Evolutionary conservation across 2,797 vertebrate species (phyloP).

Genomic region (Hippoglossus hippoglossus): DNA sequence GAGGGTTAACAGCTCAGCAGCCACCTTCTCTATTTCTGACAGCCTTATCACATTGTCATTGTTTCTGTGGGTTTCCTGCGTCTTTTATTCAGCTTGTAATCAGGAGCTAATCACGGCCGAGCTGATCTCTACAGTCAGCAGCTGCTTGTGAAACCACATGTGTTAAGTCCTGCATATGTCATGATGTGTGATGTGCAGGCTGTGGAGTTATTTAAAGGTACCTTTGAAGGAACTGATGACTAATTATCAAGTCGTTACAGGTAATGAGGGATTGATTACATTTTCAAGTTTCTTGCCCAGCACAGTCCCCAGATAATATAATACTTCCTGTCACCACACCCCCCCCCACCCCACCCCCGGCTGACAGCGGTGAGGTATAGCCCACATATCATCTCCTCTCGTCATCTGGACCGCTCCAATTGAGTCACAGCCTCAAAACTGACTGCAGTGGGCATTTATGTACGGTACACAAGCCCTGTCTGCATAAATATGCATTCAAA

Average conservation of each 20-base stretch:
- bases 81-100: too few relatives aligned
- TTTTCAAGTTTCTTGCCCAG: constrained; percentile 16
- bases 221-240: neutral
- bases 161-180: neutral
- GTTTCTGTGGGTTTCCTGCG: too few relatives aligned
- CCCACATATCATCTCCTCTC: constrained; percentile 51
- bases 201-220: constrained; percentile 1
- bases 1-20: too few relatives aligned
- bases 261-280: neutral
- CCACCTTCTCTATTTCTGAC: too few relatives aligned
- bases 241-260: constrained; percentile 4
- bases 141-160: neutral
- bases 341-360: neutral
- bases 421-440: constrained; percentile 8
- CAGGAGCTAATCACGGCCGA: too few relatives aligned
- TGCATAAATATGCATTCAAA: constrained; percentile 27
- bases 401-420: constrained; percentile 19
- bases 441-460: constrained; percentile 28
- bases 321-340: constrained; percentile 13
- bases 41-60: too few relatives aligned
- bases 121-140: too few relatives aligned
- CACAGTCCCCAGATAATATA: neutral
- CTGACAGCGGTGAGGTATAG: constrained; percentile 39
- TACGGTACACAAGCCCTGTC: constrained; percentile 16
- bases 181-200: neutral